Evolutionary conservation across 2,888 invertebrate species (phyloP).

Genomic region (Candidula unifasciata): DNA sequence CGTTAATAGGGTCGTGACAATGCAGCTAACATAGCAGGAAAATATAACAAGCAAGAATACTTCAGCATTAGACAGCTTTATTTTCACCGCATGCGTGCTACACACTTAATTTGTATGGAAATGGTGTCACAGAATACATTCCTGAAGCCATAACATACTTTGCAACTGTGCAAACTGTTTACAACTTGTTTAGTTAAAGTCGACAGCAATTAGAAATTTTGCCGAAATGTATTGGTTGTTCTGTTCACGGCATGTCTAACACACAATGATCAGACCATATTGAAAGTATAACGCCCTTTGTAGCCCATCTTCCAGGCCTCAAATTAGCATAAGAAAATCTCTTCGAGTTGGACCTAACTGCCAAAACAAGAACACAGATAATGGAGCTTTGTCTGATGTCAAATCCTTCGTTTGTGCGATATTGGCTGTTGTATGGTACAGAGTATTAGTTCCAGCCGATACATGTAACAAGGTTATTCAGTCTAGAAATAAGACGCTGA

Average conservation of each 20-base stretch:
- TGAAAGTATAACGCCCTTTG: constrained; percentile 1
- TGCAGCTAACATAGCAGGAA: too few relatives aligned
- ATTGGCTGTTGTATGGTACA: neutral
- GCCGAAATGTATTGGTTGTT: neutral
- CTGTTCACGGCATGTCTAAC: too few relatives aligned
- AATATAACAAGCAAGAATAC: too few relatives aligned
- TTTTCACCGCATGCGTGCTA: too few relatives aligned
- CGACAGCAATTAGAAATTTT: too few relatives aligned
- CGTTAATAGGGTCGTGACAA: too few relatives aligned
- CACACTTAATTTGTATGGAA: too few relatives aligned
- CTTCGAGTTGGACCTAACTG: neutral
- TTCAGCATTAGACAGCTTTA: too few relatives aligned
- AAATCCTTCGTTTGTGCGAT: constrained; percentile 2
- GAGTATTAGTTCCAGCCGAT: constrained; percentile 2
- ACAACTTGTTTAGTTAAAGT: too few relatives aligned
- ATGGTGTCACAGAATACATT: too few relatives aligned
- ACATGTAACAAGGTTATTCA: constrained; percentile 2
- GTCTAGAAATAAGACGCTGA: neutral
- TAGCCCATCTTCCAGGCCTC: neutral
- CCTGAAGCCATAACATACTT: too few relatives aligned
- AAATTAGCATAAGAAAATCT: constrained; percentile 3
- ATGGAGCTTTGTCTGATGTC: neutral
- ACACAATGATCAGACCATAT: neutral
- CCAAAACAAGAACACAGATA: neutral
- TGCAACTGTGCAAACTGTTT: too few relatives aligned